Conservation (phyloP, 2,113 vertebrate species). For the Eidolon helvum region DNA sequence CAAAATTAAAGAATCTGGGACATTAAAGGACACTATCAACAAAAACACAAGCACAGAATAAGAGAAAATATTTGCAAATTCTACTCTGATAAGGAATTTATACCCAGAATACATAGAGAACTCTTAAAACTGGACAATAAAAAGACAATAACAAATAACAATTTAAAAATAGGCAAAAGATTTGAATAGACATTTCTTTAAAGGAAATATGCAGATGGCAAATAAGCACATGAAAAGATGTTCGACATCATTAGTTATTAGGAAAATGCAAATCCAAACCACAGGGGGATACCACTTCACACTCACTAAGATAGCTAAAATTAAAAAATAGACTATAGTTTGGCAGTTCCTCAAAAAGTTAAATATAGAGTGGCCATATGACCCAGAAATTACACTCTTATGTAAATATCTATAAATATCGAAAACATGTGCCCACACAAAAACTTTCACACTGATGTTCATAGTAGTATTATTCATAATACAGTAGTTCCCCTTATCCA, state of each 20-base stretch:
- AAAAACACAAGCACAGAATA: not conserved
- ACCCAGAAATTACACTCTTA: not conserved
- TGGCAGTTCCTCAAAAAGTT: slow-evolving; percentile 14
- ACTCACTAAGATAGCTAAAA: slow-evolving; percentile 8
- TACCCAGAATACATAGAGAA: not conserved
- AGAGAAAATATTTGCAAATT: not conserved
- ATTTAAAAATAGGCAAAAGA: not conserved
- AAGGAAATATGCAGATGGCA: not conserved
- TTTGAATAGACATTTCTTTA: not conserved
- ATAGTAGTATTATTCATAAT: not conserved
- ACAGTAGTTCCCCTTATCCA: not conserved
- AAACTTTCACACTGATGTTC: not conserved
- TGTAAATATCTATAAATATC: not conserved
- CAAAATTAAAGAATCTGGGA: not conserved
- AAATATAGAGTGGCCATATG: slow-evolving; percentile 13
- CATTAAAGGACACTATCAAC: not conserved
- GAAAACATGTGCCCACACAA: not conserved
- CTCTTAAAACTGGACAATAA: not conserved
- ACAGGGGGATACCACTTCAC: not conserved
- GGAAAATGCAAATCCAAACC: not conserved
- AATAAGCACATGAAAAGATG: not conserved
- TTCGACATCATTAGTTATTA: not conserved
- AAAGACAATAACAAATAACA: not conserved
- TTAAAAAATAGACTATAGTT: not conserved
- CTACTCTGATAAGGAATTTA: not conserved